Evolutionary conservation across 2,888 invertebrate species (phyloP), one percentile per base, ranked within the genome.

Genomic region (Plagodis pulveraria): DNA sequence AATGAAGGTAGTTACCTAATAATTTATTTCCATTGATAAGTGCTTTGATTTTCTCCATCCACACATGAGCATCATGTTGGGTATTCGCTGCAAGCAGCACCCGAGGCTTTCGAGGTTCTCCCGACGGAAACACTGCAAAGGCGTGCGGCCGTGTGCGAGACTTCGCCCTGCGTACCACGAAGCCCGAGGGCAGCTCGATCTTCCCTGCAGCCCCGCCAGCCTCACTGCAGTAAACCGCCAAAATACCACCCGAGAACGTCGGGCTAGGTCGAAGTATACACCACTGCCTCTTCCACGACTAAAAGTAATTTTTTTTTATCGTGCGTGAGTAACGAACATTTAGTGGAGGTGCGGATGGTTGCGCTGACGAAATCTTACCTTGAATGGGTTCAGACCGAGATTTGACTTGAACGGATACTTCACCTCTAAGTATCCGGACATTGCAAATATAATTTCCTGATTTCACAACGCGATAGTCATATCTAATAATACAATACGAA

Each of bases 231-330:
- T 94, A 94, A 45, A 94, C 88, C 56, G 93, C 94, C 68, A 94
- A 77, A 62, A 93, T 93, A 5, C 94, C 90, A 51, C 94, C 93
- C 63, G 90, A 86, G 62, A 93, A 88, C 62, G 91, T 91, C 62
- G 94, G 93, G 64, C 94, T 87, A 56, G 94, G 93, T 73, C 93
- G 86, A 71, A 95, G 86, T 75, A 94, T 94, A 77, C 95, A 95
- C 95, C 95, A 95, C 78, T 94, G 95, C 80, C 93, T 93, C 76
- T 94, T 94, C 95, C 95, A 95, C 62, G 94, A 94, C 95, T 95
- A 73, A 85, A 72, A 69, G 72, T 40, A 35, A 52, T 44, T 5
- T 5, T 40, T 40, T 22, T 5, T 40, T 40, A 9, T 40, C 8
- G 10, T 8, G 10, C 2, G 5, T 10, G 10, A 40, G 40, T 7